Base-by-base conservation (phyloP, 2,888 invertebrate genomes). In the Himalopsyche anomala region DNA sequence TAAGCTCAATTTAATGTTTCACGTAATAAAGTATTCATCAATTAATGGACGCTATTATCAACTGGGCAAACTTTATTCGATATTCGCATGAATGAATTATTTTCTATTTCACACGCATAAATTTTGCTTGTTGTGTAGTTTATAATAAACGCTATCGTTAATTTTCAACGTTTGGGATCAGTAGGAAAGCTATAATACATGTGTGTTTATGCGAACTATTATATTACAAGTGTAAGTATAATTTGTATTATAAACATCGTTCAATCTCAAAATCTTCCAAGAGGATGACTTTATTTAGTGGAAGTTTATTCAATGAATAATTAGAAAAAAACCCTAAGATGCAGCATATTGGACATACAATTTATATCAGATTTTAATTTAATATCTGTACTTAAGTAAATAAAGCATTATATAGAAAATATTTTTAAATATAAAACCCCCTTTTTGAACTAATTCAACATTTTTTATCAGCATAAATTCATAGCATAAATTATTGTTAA, bases 101-200 rank as follows among this genome's bases (percentile, higher is more conserved):
- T 62, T 19, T 62, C 62, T 62, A 62, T 62, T 62, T 62, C 6
- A 62, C 62, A 62, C 19, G 62, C 9, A 62, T 62, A 62, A 62
- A 62, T 62, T 19, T 19, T 19, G 28, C 62, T 62, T 8, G 62
- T 36, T 40, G 80, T 80, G n/a, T 80, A n/a, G 80, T 80, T 42
- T 40, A 28, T 28, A 80, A 2, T 80, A 40, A 40, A 80, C n/a
- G 38, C n/a, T n/a, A 42, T 80, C 80, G 80, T 40, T 4, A 80
- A 80, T 80, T 80, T 6, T 17, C 80, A 80, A 38, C 36, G 80
- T 17, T 80, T 42, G 8, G 38, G 40, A 40, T 80, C 12, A 80
- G 80, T 42, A n/a, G n/a, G 42, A 5, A 40, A 80, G 6, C 5
- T 28, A 62, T 62, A 19, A 62, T 4, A 62, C 0, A 62, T 62